A percentile compares a stretch with the other conserved stretches of the same genome.
These are phyloP conservation scores for Apotomis turbidana DNA, from an alignment of 2,888 invertebrate species.

Conservation along the genomic window DNA sequence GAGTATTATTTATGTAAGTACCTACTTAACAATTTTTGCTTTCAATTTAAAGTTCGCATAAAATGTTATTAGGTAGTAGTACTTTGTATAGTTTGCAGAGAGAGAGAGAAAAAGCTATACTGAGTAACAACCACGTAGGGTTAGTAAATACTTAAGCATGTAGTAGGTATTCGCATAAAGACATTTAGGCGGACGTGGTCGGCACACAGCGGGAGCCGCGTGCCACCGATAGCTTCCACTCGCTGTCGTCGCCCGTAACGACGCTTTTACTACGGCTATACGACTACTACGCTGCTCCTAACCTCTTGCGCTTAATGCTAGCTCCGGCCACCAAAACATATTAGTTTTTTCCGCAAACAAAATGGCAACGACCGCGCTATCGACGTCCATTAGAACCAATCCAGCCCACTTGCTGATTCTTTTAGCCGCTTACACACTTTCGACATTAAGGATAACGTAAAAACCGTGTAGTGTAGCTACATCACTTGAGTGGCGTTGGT, in stretches of 20 bases:
- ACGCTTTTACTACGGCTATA: slow-evolving; percentile 64
- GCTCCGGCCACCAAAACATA: slow-evolving; percentile 57
- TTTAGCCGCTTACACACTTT: slow-evolving; percentile 60
- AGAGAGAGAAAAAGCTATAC: not conserved
- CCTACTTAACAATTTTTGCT: too few species aligned
- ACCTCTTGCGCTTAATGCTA: slow-evolving; percentile 69
- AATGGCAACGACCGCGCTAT: slow-evolving; percentile 50
- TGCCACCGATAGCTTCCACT: slow-evolving; percentile 64
- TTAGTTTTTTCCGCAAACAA: slow-evolving; percentile 66
- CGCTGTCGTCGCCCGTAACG: slow-evolving; percentile 59
- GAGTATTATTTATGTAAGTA: too few species aligned
- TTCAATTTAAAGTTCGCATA: too few species aligned
- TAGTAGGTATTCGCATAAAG: slow-evolving; percentile 7
- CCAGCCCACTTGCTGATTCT: slow-evolving; percentile 60
- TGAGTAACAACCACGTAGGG: not conserved
- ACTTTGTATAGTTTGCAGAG: not conserved
- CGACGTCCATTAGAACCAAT: slow-evolving; percentile 55
- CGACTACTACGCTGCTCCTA: slow-evolving; percentile 52
- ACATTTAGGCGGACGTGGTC: slow-evolving; percentile 50
- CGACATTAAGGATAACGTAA: slow-evolving; percentile 55
- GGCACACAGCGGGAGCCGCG: slow-evolving; percentile 65
- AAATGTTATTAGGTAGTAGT: not conserved
- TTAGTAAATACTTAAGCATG: slow-evolving; percentile 34
- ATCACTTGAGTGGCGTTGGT: slow-evolving; percentile 36
- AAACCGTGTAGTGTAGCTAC: slow-evolving; percentile 43